phyloP scores from a whole-genome alignment of 2,113 vertebrate genomes.

The Muscicapa adusta region DNA sequence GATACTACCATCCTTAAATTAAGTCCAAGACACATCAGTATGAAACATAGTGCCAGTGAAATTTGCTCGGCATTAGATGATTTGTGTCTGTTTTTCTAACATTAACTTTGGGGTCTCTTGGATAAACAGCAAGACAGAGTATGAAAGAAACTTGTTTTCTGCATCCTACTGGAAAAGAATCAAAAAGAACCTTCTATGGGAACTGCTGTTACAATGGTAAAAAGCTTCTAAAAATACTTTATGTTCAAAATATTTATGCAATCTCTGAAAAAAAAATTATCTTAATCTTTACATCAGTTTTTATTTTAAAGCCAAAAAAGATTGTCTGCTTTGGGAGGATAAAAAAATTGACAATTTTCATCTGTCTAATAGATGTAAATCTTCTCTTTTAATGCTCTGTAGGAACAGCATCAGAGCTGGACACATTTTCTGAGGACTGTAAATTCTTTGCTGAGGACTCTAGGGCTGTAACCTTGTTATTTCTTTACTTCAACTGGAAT shows the following conservation, averaged over 20 bases:
- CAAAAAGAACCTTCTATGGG: slow-evolving; percentile 8
- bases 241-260: slow-evolving; percentile 28
- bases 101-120: neutral
- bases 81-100: slow-evolving; percentile 5
- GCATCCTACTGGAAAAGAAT: neutral
- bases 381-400: neutral
- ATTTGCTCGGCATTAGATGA: neutral
- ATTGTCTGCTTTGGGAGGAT: neutral
- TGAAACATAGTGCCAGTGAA: neutral
- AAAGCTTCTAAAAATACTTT: neutral
- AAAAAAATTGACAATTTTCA: neutral
- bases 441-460: neutral
- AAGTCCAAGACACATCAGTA: neutral
- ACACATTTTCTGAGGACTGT: neutral
- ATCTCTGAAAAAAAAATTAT: neutral
- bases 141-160: neutral
- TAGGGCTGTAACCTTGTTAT: neutral
- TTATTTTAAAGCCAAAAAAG: slow-evolving; percentile 1
- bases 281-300: slow-evolving; percentile 4
- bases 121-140: neutral
- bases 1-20: neutral
- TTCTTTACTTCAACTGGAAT: neutral
- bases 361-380: neutral
- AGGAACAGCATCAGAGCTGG: neutral
- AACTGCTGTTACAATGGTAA: neutral